Base-by-base conservation (phyloP, 1,140 invertebrate genomes). In the Drosophila littoralis region DNA sequence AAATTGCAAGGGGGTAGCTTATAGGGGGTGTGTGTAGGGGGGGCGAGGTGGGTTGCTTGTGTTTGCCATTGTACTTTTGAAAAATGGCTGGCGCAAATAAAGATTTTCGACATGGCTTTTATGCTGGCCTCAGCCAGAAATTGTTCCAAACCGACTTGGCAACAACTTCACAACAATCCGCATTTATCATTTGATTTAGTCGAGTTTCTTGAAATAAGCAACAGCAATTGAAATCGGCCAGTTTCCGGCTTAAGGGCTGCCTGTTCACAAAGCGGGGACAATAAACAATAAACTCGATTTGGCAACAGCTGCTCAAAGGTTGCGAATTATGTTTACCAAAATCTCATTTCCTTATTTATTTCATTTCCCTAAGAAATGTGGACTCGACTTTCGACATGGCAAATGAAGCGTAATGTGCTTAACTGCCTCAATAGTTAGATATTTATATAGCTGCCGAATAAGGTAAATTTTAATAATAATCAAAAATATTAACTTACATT, bases 171-270 rank as follows among this genome's bases (percentile, higher is more conserved):
- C 22, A 45, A 59, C 36, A 60, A 28, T 10, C 9, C 36, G 32
- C 45, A 38, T 15, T 59, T 50, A 38, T 68, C n/a, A 67, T 60
- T 60, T 60, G 45, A 48, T 60, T 68, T 51, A n/a, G 12, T 67
- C 38, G 42, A 15, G 42, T 43, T 45, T 46, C 38, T 61, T 33
- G 33, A 36, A 61, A 61, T 33, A 38, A 48, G 54, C 48, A 59
- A 59, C 10, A 50, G 22, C 42, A 59, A 51, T 32, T 42, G 22
- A 35, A 51, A 35, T 48, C 45, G 15, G 10, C 7, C 15, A 5
- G 17, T 61, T 48, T 61, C 59, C 59, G 42, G 10, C 22, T 22
- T 22, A 22, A 22, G 22, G 22, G 22, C 1, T 22, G 22, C 13
- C 13, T 7, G n/a, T 13, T 13, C 4, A n/a, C 3, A 17, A 7